Evolutionary conservation across 2,113 vertebrate species (phyloP).

Genomic region (Lamprotornis superbus): DNA sequence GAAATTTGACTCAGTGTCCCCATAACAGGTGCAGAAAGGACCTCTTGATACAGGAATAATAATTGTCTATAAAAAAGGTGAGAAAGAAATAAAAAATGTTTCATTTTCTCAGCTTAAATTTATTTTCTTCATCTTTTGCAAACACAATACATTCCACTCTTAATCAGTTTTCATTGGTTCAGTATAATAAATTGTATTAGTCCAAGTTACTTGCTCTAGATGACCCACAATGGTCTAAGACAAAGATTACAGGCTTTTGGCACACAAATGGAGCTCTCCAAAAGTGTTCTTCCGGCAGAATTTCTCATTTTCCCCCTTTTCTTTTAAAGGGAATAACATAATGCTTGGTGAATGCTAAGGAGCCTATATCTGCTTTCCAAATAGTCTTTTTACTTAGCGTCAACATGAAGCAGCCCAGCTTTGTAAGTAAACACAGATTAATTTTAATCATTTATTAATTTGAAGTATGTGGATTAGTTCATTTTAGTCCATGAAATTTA

Average conservation of each 20-base stretch:
- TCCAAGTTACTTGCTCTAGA: background rate
- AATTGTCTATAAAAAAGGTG: conserved; percentile 72
- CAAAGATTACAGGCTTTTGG: background rate
- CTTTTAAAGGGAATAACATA: background rate
- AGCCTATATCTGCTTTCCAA: background rate
- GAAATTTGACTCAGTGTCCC: conserved; percentile 80
- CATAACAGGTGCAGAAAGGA: conserved; percentile 81
- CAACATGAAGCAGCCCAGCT: background rate
- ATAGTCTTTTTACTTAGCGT: background rate
- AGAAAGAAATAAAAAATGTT: background rate
- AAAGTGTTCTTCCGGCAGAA: background rate
- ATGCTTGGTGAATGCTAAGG: background rate
- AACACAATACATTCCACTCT: background rate
- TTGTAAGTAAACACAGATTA: background rate
- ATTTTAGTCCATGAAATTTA: background rate
- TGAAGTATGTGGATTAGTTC: background rate
- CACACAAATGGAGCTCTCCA: background rate
- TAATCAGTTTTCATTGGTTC: background rate
- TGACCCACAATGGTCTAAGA: background rate
- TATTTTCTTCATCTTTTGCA: background rate
- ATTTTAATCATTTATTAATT: background rate
- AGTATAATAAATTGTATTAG: background rate
- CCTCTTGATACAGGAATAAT: conserved; percentile 75
- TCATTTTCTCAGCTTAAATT: background rate
- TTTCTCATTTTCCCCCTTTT: background rate